Conservation (phyloP, 2,797 vertebrate species). For the Semaprochilodus insignis region DNA sequence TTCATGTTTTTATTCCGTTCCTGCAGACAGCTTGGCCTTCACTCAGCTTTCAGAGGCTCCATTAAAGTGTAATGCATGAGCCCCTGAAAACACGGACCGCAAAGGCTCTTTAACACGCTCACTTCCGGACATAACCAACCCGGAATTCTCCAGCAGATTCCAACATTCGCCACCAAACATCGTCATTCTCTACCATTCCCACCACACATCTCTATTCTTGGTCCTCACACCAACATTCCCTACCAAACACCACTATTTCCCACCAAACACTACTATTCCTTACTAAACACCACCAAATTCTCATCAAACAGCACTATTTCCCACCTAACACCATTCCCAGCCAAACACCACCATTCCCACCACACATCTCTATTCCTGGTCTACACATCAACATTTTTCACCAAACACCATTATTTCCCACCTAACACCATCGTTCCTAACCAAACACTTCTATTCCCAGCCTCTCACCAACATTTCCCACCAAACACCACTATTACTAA, state of each 20-base stretch:
- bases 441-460: too few relatives aligned
- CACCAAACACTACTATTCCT: not conserved
- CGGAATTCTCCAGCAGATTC: too few relatives aligned
- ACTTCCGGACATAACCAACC: not conserved
- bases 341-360: not conserved
- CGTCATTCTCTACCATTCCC: not conserved
- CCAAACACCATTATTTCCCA: not conserved
- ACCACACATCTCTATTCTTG: not conserved
- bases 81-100: conserved; percentile 27
- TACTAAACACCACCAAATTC: not conserved
- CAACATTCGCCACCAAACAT: too few relatives aligned
- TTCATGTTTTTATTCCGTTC: conserved; percentile 8
- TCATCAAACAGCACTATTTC: not conserved
- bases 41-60: conserved; percentile 12
- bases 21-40: not conserved
- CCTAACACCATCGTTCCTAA: not conserved
- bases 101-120: not conserved
- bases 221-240: not conserved
- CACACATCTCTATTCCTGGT: not conserved
- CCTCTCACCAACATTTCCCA: too few relatives aligned
- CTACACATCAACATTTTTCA: too few relatives aligned
- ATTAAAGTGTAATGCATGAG: conserved; percentile 37
- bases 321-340: not conserved
- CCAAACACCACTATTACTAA: too few relatives aligned
- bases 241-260: not conserved